Base-by-base conservation (phyloP, 1,140 invertebrate genomes). In the Drosophila quadrilineata region DNA sequence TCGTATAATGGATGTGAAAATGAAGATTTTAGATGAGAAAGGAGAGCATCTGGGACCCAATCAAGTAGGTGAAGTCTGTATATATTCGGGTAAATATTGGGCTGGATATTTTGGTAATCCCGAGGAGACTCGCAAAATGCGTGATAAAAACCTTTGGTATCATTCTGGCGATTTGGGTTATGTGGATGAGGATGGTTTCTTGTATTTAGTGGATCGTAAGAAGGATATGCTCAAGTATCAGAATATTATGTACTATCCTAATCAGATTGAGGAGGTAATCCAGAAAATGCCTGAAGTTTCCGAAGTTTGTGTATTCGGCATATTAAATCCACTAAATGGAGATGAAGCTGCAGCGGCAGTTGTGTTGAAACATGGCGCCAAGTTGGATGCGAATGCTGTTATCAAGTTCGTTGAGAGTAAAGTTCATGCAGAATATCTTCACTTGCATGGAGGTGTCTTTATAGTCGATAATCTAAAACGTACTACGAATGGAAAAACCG, bases 281-380 rank as follows among this genome's bases (percentile, higher is more conserved):
- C 8, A 0, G 6, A 5, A 24, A 9, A 43, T 43, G 40, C 40
- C 40, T 8, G 40, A 43, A 12, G 40, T 43, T 6, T 24, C 22
- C 1, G 40, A 43, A 43, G 40, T 43, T 14, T 43, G 40, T 43
- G 12, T 43, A 3, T 43, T 43, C 14, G 40, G 40, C 21, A 26
- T 8, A 6, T 2, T 8, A n/a, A 45, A 24, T 43, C 2, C n/a
- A 1, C 0, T 43, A n/a, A 43, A 26, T 26, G 40, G 12, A 26
- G 40, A 43, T 6, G 40, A 43, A 26, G 10, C 40, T 6, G 2
- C 40, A 24, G 40, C 40, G 6, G 40, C 40, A 12, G 19, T 43
- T 24, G 40, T 43, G 1, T 24, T 24, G 10, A 24, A 43, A 43
- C 2, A 3, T 22, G 40, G 21, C 6, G 10, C 10, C 5, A 5